Conservation (phyloP, 2,888 invertebrate genomes). For the Agonum fuliginosum region DNA sequence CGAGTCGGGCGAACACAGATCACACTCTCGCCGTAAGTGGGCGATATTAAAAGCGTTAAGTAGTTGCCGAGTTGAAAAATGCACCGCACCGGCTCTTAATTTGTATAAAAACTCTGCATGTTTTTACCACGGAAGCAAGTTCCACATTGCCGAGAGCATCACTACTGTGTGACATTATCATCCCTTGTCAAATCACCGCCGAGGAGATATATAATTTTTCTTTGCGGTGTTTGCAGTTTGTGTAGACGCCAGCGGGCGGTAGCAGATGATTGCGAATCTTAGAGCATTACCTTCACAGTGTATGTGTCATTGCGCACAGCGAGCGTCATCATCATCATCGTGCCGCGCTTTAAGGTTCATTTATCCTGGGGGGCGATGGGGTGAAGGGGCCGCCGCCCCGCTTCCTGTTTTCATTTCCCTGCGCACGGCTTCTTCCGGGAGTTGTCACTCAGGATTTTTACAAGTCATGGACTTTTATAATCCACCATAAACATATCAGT, state of each 20-base stretch:
- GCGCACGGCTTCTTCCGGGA: slow-evolving; percentile 70
- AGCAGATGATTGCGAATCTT: slow-evolving; percentile 39
- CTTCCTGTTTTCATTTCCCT: slow-evolving; percentile 73
- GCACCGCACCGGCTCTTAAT: slow-evolving; percentile 60
- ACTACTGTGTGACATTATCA: slow-evolving; percentile 56
- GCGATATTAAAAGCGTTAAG: slow-evolving; percentile 61
- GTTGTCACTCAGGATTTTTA: slow-evolving; percentile 73
- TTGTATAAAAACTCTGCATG: slow-evolving; percentile 43
- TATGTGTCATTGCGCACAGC: slow-evolving; percentile 30
- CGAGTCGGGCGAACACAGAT: slow-evolving; percentile 46
- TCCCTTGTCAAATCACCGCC: slow-evolving; percentile 59
- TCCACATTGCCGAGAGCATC: slow-evolving; percentile 29
- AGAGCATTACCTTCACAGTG: slow-evolving; percentile 25
- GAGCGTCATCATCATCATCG: slow-evolving; percentile 71
- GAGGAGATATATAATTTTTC: slow-evolving; percentile 58
- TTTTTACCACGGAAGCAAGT: slow-evolving; percentile 4
- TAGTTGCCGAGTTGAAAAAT: slow-evolving; percentile 61
- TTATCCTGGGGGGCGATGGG: slow-evolving; percentile 68
- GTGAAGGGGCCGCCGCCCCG: slow-evolving; percentile 62
- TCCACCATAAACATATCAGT: slow-evolving; percentile 72
- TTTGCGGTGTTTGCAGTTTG: slow-evolving; percentile 58
- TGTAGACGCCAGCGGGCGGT: too few species aligned
- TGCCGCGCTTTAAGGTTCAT: slow-evolving; percentile 73
- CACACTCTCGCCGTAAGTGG: slow-evolving; percentile 59
- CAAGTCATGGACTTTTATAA: slow-evolving; percentile 74